Percentiles rank a stretch among this genome's conserved stretches.
Conservation (phyloP, 2,797 vertebrate species). For the Sebastes kiyomatsui region DNA sequence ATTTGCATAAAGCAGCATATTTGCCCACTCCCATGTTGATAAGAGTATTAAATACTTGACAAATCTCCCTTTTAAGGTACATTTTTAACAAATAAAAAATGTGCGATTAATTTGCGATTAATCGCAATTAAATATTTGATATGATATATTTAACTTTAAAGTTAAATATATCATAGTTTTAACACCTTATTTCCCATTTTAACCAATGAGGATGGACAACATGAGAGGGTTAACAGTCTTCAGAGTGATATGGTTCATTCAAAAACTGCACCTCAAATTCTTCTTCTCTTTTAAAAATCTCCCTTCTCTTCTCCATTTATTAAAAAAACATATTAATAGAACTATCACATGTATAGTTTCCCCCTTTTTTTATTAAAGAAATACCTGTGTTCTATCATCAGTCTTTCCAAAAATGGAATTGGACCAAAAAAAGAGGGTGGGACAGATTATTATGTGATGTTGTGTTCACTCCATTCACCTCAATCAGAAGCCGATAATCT, state of each 20-base stretch:
- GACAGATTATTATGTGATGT: not conserved
- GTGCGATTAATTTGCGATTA: too few relatives aligned
- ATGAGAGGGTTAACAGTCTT: not conserved
- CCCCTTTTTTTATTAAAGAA: not conserved
- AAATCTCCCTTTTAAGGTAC: too few relatives aligned
- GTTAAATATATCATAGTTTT: not conserved
- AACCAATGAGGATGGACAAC: not conserved
- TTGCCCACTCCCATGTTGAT: too few relatives aligned
- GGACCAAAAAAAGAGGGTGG: not conserved
- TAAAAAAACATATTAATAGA: not conserved
- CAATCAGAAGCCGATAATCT: constrained; percentile 20
- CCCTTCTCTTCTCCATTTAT: not conserved
- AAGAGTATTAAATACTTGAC: too few relatives aligned
- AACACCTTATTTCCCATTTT: not conserved
- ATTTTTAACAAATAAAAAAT: too few relatives aligned
- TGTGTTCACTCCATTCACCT: not conserved
- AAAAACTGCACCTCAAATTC: constrained; percentile 5
- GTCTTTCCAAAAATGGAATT: not conserved
- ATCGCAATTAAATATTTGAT: too few relatives aligned
- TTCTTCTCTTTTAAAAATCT: not conserved
- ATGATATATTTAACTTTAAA: not conserved
- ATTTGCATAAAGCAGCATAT: too few relatives aligned
- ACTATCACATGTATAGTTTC: not conserved
- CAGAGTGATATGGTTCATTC: constrained; percentile 50
- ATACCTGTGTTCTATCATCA: not conserved